Evolutionary conservation across 1,140 invertebrate genomes (phyloP).

Genomic region (Elysia chlorotica): DNA sequence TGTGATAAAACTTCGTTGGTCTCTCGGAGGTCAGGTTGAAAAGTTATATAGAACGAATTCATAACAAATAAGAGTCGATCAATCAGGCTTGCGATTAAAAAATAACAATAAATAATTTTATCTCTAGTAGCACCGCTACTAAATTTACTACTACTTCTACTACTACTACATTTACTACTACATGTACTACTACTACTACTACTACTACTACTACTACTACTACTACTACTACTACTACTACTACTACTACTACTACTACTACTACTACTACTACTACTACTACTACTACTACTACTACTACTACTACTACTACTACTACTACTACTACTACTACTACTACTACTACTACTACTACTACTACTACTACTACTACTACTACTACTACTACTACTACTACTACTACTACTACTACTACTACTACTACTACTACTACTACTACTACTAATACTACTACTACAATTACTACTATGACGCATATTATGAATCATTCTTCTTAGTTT

Average conservation of each 20-base stretch:
- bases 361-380: background rate
- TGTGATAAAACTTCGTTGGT: no score
- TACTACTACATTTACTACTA: background rate
- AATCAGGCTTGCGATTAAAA: no score
- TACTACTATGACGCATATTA: background rate
- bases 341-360: background rate
- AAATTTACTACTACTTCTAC: background rate
- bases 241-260: background rate
- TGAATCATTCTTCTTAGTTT: no score
- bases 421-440: background rate
- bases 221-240: conserved; percentile 1
- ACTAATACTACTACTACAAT: background rate
- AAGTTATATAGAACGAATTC: no score
- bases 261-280: background rate
- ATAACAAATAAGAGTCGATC: no score
- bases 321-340: background rate
- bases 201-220: conserved; percentile 4
- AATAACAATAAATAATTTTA: background rate
- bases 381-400: background rate
- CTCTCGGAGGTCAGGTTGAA: no score
- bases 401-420: background rate
- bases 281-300: conserved; percentile 1
- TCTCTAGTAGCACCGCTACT: background rate
- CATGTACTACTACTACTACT: background rate
- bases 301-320: background rate